Conservation (phyloP, 1,140 invertebrate genomes). For the Acromyrmex echinatior region DNA sequence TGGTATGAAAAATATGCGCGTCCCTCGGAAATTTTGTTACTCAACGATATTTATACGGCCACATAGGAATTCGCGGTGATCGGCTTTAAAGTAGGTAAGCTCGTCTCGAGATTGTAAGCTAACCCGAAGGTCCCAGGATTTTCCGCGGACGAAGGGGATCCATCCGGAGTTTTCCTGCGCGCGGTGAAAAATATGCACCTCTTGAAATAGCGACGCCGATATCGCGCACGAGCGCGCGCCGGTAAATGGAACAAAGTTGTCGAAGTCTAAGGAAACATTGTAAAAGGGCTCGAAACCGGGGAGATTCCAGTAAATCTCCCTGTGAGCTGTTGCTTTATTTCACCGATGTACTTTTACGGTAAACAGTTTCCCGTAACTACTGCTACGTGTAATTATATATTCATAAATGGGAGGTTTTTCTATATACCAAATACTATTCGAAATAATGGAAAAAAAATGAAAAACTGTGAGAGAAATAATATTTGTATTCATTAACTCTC, state of each 20-base stretch:
- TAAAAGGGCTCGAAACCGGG: constrained; percentile 22
- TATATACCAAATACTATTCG: not conserved
- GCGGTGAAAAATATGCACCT: constrained; percentile 30
- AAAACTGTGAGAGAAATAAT: not conserved
- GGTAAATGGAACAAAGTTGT: constrained; percentile 57
- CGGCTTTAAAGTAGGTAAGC: constrained; percentile 59
- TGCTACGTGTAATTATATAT: constrained; percentile 28
- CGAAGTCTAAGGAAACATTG: constrained; percentile 43
- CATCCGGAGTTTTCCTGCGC: constrained; percentile 21
- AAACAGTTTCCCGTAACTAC: not conserved
- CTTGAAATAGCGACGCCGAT: constrained; percentile 26
- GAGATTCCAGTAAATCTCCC: constrained; percentile 39
- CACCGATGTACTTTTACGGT: constrained; percentile 18
- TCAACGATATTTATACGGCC: constrained; percentile 34
- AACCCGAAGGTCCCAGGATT: constrained; percentile 40
- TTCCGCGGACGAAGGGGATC: not conserved
- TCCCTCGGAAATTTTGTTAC: constrained; percentile 26
- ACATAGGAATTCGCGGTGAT: constrained; percentile 52
- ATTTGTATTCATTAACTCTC: constrained; percentile 28
- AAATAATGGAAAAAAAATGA: not conserved
- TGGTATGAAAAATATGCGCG: constrained; percentile 36
- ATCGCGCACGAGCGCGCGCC: constrained; percentile 15
- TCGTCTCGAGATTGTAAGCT: constrained; percentile 29
- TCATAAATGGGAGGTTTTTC: not conserved
- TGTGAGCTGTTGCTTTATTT: constrained; percentile 20